Base-by-base conservation (phyloP, 2,888 invertebrate species). In the Leptinotarsa rubiginosa region DNA sequence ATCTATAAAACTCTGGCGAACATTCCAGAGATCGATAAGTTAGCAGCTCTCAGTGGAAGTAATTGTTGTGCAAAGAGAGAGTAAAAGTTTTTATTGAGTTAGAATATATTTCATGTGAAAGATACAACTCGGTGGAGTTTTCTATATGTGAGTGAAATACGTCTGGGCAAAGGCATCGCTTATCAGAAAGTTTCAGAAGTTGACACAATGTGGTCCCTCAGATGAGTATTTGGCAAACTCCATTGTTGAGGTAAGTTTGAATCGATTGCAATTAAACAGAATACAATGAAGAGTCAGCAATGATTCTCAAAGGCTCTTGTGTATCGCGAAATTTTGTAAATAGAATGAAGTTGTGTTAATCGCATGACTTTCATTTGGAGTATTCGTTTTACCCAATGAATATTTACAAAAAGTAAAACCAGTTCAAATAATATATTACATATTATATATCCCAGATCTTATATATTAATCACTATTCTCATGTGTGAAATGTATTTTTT, bases 101-200 rank as follows among this genome's bases (percentile, higher is more conserved):
- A 70, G 67, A 74, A 77, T 73, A 77, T 78, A 78, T 77, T 77
- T 77, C 75, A 78, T 77, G 72, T 78, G 72, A 72, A 75, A 78
- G 76, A 76, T 76, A 73, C 71, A 78, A 75, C 70, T 74, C 50
- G 70, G 73, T 70, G 72, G 68, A 73, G 72, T 77, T 76, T 64
- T 72, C 71, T 77, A 77, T 74, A 72, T 69, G 56, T 69, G 77
- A 47, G 59, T n/a, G 73, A 73, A 68, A 69, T 69, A 75, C 76
- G 75, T 75, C 73, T 73, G 69, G 73, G 78, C 75, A 78, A 73
- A 79, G 70, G 71, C 78, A 66, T 77, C 73, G 81, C 82, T 84
- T 84, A 84, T 84, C 84, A 80, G 77, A 76, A 83, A 85, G 81
- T 84, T 84, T 79, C 83, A 82, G 83, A 79, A 83, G 80, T 78